A percentile compares a stretch with the other conserved stretches of the same genome.
Conservation (phyloP, 2,113 vertebrate genomes). For the Capreolus pygargus region DNA sequence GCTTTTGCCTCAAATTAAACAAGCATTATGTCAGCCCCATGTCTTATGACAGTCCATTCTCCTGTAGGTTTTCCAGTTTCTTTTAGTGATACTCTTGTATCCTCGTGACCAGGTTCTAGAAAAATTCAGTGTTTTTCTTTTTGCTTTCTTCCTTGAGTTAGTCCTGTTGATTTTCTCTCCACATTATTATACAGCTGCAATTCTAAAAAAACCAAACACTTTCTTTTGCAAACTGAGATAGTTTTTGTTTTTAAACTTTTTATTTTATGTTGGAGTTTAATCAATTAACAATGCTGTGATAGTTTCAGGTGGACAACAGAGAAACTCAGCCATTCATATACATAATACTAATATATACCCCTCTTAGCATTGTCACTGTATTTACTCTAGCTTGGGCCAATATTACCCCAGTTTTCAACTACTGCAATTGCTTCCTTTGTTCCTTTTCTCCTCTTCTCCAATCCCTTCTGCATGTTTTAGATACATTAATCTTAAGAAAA, state of each 20-base stretch:
- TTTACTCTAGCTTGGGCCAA: not conserved
- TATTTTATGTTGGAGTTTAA: not conserved
- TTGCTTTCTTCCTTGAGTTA: not conserved
- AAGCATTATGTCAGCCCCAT: not conserved
- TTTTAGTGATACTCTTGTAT: not conserved
- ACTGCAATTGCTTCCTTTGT: not conserved
- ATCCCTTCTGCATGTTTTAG: not conserved
- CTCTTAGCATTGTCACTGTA: not conserved
- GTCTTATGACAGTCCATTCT: not conserved
- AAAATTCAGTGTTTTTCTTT: not conserved
- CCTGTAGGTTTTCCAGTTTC: not conserved
- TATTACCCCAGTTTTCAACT: not conserved
- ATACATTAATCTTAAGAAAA: not conserved
- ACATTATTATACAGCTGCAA: not conserved
- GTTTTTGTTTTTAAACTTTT: not conserved
- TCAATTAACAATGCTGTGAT: not conserved
- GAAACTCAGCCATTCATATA: not conserved
- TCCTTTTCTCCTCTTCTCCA: not conserved
- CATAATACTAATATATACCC: not conserved
- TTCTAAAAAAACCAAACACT: not conserved
- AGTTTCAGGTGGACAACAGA: not conserved
- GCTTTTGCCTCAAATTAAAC: not conserved
- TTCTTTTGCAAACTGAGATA: not conserved
- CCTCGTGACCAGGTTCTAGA: not conserved
- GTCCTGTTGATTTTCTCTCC: not conserved